Conservation (phyloP, 2,888 invertebrate genomes). For the Aphidius colemani region DNA sequence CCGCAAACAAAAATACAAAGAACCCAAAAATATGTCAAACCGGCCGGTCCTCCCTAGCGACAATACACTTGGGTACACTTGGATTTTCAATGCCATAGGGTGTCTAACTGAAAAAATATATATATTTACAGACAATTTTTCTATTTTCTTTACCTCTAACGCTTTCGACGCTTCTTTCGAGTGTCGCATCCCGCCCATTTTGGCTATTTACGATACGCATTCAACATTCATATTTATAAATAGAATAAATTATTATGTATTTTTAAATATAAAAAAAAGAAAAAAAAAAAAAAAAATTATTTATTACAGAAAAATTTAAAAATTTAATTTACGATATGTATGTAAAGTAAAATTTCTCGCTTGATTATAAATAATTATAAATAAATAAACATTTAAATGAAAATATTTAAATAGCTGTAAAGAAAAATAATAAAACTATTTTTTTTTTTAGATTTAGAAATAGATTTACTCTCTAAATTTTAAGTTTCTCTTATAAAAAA, state of each 20-base stretch:
- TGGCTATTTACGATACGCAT: constrained; percentile 12
- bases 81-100: constrained; percentile 31
- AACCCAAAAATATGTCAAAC: constrained; percentile 51
- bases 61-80: constrained; percentile 33
- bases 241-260: constrained; percentile 3
- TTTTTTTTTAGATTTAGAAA: no score
- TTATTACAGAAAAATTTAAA: background rate
- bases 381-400: no score
- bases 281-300: background rate
- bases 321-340: background rate
- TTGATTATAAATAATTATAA: no score
- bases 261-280: background rate
- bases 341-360: no score
- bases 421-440: no score
- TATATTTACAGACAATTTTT: background rate
- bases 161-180: constrained; percentile 1
- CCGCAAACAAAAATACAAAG: constrained; percentile 52
- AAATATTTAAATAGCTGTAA: no score
- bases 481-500: no score
- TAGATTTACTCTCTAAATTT: no score
- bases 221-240: background rate
- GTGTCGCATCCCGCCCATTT: constrained; percentile 18
- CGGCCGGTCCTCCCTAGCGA: constrained; percentile 37
- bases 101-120: constrained; percentile 23
- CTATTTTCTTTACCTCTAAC: constrained; percentile 19